phyloP scores from a whole-genome alignment of 2,113 vertebrate species.

The Gadus macrocephalus region DNA sequence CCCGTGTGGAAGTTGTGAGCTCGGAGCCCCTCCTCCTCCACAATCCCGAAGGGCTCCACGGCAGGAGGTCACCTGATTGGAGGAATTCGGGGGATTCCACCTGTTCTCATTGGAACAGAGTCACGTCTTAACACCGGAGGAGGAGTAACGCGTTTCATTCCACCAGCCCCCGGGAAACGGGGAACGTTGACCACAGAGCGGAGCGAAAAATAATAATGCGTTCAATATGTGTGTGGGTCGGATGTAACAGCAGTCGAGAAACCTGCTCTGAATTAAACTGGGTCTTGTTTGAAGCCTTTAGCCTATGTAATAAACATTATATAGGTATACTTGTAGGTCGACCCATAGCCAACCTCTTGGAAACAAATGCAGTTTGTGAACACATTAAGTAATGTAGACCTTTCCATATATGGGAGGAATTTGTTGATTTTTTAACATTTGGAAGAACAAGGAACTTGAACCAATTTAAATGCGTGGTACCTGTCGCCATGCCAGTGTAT shows the following conservation, averaged over 20 bases:
- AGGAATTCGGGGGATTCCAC: conserved; percentile 65
- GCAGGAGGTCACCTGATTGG: conserved; percentile 58
- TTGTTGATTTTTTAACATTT: too few relatives aligned
- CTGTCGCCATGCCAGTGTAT: too few relatives aligned
- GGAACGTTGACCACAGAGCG: neutral
- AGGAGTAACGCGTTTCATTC: conserved; percentile 35
- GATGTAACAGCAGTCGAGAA: neutral
- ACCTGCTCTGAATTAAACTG: too few relatives aligned
- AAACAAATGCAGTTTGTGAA: too few relatives aligned
- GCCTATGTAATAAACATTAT: too few relatives aligned
- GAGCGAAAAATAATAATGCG: neutral
- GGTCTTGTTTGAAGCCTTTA: too few relatives aligned
- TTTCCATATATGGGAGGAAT: too few relatives aligned
- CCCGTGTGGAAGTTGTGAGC: conserved; percentile 39
- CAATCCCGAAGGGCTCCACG: conserved; percentile 22
- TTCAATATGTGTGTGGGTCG: neutral
- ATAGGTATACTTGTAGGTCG: too few relatives aligned
- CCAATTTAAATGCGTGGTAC: too few relatives aligned
- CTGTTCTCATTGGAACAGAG: conserved; percentile 72
- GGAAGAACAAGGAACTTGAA: too few relatives aligned
- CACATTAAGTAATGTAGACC: too few relatives aligned
- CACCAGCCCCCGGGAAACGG: conserved; percentile 40
- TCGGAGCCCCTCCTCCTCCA: conserved; percentile 51
- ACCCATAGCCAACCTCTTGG: too few relatives aligned
- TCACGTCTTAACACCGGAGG: conserved; percentile 54